These are phyloP conservation scores for Sesamia inferens DNA, from an alignment of 2,888 invertebrate genomes.

Conservation along the genomic window DNA sequence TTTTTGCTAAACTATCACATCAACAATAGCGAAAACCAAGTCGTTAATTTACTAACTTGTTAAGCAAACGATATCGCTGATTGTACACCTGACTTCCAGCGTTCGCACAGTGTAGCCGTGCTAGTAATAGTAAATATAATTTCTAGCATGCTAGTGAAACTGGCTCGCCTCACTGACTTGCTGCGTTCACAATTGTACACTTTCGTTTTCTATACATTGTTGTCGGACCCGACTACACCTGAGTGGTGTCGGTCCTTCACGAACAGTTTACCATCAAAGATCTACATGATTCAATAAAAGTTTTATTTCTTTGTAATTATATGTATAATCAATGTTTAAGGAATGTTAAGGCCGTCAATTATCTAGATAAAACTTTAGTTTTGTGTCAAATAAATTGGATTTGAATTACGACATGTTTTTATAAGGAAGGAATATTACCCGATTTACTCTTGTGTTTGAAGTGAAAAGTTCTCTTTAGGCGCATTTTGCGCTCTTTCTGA, in stretches of 20 bases:
- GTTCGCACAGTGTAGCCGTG: neutral
- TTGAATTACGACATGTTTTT: neutral
- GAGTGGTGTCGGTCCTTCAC: conserved; percentile 9
- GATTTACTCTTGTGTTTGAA: neutral
- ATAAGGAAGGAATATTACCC: neutral
- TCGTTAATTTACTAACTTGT: neutral
- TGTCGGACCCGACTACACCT: neutral
- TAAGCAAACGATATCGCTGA: neutral
- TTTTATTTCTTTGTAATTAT: neutral
- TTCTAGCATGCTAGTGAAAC: conserved; percentile 36
- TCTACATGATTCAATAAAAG: neutral
- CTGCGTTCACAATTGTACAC: conserved; percentile 24
- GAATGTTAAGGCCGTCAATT: neutral
- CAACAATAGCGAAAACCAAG: neutral
- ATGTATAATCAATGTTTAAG: neutral
- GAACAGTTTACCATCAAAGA: conserved; percentile 11
- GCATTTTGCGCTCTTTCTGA: neutral
- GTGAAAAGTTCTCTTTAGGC: neutral
- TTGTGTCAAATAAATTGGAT: neutral
- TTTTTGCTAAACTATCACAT: no score
- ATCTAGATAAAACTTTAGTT: neutral
- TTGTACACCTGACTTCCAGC: conserved; percentile 6
- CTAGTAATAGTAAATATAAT: conserved; percentile 25
- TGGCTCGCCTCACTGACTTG: conserved; percentile 15
- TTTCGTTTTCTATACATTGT: conserved; percentile 48